Evolutionary conservation across 2,797 vertebrate species (phyloP).

Genomic region (Cirrhinus mrigala): DNA sequence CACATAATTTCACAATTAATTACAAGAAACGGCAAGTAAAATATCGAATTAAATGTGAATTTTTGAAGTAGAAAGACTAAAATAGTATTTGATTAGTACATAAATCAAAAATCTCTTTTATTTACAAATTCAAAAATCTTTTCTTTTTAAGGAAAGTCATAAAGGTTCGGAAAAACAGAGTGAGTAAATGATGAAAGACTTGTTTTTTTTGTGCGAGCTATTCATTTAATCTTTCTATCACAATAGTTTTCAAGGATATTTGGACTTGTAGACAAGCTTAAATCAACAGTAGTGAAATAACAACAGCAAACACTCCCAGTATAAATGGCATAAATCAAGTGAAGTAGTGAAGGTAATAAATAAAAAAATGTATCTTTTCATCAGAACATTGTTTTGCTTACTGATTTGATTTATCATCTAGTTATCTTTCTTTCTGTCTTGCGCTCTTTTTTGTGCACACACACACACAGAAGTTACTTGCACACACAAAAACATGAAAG

Average conservation of each 20-base stretch:
- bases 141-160: neutral
- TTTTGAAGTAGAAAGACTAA: neutral
- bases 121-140: neutral
- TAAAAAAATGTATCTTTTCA: conserved; percentile 30
- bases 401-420: conserved; percentile 20
- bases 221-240: neutral
- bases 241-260: conserved; percentile 10
- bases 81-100: neutral
- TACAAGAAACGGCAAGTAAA: neutral
- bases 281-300: conserved; percentile 15
- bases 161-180: neutral
- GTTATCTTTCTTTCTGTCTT: conserved; percentile 29
- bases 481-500: conserved; percentile 53
- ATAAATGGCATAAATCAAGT: conserved; percentile 30
- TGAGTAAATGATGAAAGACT: neutral
- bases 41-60: neutral
- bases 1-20: too few species aligned
- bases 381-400: conserved; percentile 22
- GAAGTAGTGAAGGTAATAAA: conserved; percentile 23
- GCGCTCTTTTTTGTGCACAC: neutral
- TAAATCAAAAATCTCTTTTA: neutral
- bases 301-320: neutral
- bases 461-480: neutral
- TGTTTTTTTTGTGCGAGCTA: neutral
- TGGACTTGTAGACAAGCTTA: neutral